A percentile compares a stretch with the other conserved stretches of the same genome.
phyloP scores from a whole-genome alignment of 2,888 invertebrate species.

The Trichopoda pennipes region DNA sequence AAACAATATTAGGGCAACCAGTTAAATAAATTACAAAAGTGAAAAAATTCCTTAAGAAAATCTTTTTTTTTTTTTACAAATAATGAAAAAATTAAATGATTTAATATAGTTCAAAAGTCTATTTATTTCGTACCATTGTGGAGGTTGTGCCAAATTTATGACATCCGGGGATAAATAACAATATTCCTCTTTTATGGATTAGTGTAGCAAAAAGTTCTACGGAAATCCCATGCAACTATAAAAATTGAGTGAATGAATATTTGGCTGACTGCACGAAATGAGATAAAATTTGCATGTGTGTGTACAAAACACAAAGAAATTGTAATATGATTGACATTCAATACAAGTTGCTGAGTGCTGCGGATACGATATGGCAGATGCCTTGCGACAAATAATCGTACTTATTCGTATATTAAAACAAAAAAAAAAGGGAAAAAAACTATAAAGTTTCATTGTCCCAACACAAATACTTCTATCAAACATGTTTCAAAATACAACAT shows the following conservation, averaged over 20 bases:
- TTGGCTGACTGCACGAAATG: constrained; percentile 63
- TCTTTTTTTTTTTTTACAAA: too few relatives aligned
- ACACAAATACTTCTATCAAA: constrained; percentile 42
- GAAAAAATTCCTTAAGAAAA: too few relatives aligned
- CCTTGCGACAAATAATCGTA: constrained; percentile 65
- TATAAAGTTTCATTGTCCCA: constrained; percentile 35
- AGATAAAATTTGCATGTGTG: constrained; percentile 63
- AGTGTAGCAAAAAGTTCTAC: background rate
- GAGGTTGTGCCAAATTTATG: too few relatives aligned
- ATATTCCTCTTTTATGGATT: too few relatives aligned
- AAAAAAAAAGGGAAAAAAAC: too few relatives aligned
- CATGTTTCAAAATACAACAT: constrained; percentile 14
- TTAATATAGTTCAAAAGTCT: too few relatives aligned
- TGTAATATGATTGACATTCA: constrained; percentile 67
- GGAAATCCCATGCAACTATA: constrained; percentile 40
- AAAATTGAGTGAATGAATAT: constrained; percentile 45
- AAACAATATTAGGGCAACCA: too few relatives aligned
- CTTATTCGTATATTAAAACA: constrained; percentile 12
- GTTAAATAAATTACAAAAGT: too few relatives aligned
- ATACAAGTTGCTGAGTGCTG: constrained; percentile 68
- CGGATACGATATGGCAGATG: constrained; percentile 68
- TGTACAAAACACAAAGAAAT: constrained; percentile 52
- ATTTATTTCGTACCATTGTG: too few relatives aligned
- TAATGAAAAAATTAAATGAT: too few relatives aligned
- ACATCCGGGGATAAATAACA: too few relatives aligned